Conservation (phyloP, 2,888 invertebrate genomes). For the Lasiommata megera region DNA sequence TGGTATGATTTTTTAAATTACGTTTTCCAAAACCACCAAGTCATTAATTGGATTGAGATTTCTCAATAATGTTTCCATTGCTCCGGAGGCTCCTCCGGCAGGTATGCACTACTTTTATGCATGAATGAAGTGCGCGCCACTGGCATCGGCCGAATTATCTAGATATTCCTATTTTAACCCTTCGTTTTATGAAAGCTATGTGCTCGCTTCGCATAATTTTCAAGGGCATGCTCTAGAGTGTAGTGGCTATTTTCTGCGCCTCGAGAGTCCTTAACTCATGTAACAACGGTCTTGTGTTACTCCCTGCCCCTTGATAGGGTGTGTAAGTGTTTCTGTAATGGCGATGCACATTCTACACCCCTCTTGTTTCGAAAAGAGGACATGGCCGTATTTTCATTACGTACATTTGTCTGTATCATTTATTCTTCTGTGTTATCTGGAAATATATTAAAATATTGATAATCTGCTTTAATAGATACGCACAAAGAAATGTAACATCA, state of each 20-base stretch:
- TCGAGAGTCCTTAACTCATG: slow-evolving; percentile 42
- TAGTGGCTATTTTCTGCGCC: slow-evolving; percentile 39
- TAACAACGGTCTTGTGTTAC: slow-evolving; percentile 47
- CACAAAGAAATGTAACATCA: too few relatives aligned
- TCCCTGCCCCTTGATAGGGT: slow-evolving; percentile 40
- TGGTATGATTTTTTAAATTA: too few relatives aligned
- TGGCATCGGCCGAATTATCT: not conserved
- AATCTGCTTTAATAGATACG: too few relatives aligned
- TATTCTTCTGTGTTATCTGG: too few relatives aligned
- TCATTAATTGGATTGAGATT: too few relatives aligned
- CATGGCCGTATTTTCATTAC: slow-evolving; percentile 12
- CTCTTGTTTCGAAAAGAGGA: not conserved
- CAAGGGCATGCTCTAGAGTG: slow-evolving; percentile 33
- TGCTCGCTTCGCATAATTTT: slow-evolving; percentile 40
- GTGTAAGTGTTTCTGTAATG: slow-evolving; percentile 36
- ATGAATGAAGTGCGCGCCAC: too few relatives aligned
- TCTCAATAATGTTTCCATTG: too few relatives aligned
- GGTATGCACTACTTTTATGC: too few relatives aligned
- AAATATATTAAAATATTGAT: too few relatives aligned
- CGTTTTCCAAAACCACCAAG: too few relatives aligned
- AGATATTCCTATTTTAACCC: slow-evolving; percentile 9
- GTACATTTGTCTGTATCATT: too few relatives aligned
- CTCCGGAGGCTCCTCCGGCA: too few relatives aligned
- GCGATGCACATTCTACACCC: slow-evolving; percentile 21
- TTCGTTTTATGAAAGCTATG: slow-evolving; percentile 32